phyloP scores from a whole-genome alignment of 1,140 invertebrate species.

The Drosophila nebulosa region DNA sequence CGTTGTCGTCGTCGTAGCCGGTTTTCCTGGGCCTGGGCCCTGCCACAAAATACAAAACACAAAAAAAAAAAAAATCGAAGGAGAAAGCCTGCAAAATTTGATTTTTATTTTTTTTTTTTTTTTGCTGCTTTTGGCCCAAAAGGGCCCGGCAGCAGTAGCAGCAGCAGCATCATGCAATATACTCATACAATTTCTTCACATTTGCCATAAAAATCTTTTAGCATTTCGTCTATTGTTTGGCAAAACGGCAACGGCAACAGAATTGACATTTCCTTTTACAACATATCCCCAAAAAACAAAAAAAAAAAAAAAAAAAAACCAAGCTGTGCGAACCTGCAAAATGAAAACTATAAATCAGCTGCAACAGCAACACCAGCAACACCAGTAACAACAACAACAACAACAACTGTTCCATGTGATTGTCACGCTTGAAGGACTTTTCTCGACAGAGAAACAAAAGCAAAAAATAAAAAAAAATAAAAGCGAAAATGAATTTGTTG shows the following conservation, averaged over 20 bases:
- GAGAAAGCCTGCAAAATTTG: conserved; percentile 61
- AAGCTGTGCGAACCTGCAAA: conserved; percentile 46
- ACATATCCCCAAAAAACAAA: conserved; percentile 42
- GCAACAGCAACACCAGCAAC: conserved; percentile 22
- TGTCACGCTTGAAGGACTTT: conserved; percentile 79
- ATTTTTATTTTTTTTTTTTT: neutral
- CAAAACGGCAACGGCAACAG: conserved; percentile 64
- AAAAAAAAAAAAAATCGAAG: conserved; percentile 12
- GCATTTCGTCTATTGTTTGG: conserved; percentile 56
- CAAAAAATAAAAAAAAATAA: conserved; percentile 40
- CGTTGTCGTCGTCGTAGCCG: conserved; percentile 15
- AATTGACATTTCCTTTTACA: conserved; percentile 80
- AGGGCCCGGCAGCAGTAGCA: conserved; percentile 24
- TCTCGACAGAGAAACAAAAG: conserved; percentile 45
- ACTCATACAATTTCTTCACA: conserved; percentile 15
- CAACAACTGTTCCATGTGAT: conserved; percentile 66
- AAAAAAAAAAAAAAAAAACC: conserved; percentile 37
- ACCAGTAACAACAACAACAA: conserved; percentile 28
- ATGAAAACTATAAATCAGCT: conserved; percentile 78
- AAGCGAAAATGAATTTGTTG: conserved; percentile 79
- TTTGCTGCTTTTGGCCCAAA: conserved; percentile 2
- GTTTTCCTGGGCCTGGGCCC: conserved; percentile 28
- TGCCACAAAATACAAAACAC: neutral
- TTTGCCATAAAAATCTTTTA: conserved; percentile 23
- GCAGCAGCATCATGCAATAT: neutral